These are phyloP conservation scores for Regulus satrapa DNA, from an alignment of 2,113 vertebrate species.

Conservation along the genomic window DNA sequence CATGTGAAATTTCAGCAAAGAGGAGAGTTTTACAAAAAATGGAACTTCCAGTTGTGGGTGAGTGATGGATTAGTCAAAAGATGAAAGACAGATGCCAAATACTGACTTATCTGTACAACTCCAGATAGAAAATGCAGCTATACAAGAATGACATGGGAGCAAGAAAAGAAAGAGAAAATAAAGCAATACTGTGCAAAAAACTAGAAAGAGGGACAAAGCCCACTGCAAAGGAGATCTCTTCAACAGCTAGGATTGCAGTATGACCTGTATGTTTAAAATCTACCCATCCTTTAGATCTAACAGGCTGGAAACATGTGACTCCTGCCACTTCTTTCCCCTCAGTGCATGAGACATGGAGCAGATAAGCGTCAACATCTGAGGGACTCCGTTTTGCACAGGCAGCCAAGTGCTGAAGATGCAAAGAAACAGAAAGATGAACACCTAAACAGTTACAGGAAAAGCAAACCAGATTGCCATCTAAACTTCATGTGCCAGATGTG, in stretches of 20 bases:
- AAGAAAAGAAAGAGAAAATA: not conserved
- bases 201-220: not conserved
- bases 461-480: fast-evolving
- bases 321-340: fast-evolving
- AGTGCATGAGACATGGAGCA: not conserved
- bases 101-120: not conserved
- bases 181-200: not conserved
- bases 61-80: not conserved
- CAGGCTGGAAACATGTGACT: not conserved
- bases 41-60: not conserved
- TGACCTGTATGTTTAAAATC: not conserved
- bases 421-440: not conserved
- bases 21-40: not conserved
- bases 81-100: not conserved
- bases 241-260: not conserved
- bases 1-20: fast-evolving
- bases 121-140: not conserved
- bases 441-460: not conserved
- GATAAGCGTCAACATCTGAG: not conserved
- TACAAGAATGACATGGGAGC: not conserved
- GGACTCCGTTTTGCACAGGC: not conserved
- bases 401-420: not conserved
- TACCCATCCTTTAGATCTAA: not conserved
- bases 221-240: not conserved
- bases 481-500: not conserved